Base-by-base conservation (phyloP, 2,888 invertebrate genomes). In the Magallana nippona region DNA sequence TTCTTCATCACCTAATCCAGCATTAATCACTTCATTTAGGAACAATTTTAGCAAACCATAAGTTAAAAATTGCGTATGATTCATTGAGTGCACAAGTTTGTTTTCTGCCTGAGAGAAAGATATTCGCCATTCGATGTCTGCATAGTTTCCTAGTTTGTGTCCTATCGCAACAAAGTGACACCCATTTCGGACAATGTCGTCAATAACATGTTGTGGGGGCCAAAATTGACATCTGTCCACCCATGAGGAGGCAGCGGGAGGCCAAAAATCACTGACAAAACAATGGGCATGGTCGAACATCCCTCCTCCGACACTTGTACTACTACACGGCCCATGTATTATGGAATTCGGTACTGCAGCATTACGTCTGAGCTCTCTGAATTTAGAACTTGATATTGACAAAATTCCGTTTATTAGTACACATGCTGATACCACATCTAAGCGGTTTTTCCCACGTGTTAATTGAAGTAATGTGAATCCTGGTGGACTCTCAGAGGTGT, bases 91-190 rank as follows among this genome's bases (percentile, higher is more conserved):
- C 5, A 79, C 55, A 11, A 79, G 22, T 44, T 44, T 56, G 8
- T 79, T 55, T n/a, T 56, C 79, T 32, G 79, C 79, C 11, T n/a
- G n/a, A 55, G 79, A 79, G n/a, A 79, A 79, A 44, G 79, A 79
- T 10, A 79, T 44, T 10, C 79, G 17, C 79, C 79, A 79, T 19
- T 56, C 79, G 17, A 3, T 15, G 2, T 17, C 17, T 17, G 15
- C 79, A 1, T 55, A 17, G 10, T 79, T 11, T 13, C n/a, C 32
- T 55, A 2, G 2, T 79, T 56, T 79, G 44, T 44, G 1, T 55
- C 79, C 79, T 55, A 55, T 79, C n/a, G 79, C 55, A 8, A 79
- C 79, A 19, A 79, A 55, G n/a, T 79, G 79, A 55, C 44, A 44
- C 19, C 79, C 79, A 15, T 22, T n/a, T n/a, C 13, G 0, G 13